These are phyloP conservation scores for Trogon melanurus DNA, from an alignment of 2,113 vertebrate genomes.

Conservation along the genomic window DNA sequence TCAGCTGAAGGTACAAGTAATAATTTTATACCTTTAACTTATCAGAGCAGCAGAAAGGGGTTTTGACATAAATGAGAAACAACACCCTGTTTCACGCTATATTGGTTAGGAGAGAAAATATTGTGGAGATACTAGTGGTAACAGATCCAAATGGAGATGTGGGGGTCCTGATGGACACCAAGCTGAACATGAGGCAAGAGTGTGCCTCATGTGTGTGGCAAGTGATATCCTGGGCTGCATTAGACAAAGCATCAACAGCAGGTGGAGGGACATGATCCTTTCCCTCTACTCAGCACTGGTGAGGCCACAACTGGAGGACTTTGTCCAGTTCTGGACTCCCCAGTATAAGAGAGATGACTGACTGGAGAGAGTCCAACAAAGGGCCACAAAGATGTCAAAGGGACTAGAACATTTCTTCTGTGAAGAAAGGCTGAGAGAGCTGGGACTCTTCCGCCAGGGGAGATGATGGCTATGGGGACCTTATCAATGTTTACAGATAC, in stretches of 20 bases:
- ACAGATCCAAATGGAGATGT: background rate
- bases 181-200: background rate
- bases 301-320: background rate
- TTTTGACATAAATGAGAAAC: background rate
- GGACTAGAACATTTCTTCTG: background rate
- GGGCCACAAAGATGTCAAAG: background rate
- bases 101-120: background rate
- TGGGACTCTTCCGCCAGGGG: background rate
- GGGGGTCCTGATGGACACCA: background rate
- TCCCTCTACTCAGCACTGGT: background rate
- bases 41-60: background rate
- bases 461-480: rapidly evolving
- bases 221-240: background rate
- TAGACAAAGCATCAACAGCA: background rate
- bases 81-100: background rate
- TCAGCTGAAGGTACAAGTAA: background rate
- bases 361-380: background rate
- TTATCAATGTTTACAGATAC: background rate
- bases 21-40: background rate
- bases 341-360: background rate
- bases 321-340: background rate
- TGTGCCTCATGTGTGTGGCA: background rate
- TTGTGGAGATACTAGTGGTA: background rate
- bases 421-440: background rate
- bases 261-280: background rate